Evolutionary conservation across 2,113 vertebrate genomes (phyloP), one percentile per base, ranked within the genome.

Genomic region (Haliaeetus leucogaster): DNA sequence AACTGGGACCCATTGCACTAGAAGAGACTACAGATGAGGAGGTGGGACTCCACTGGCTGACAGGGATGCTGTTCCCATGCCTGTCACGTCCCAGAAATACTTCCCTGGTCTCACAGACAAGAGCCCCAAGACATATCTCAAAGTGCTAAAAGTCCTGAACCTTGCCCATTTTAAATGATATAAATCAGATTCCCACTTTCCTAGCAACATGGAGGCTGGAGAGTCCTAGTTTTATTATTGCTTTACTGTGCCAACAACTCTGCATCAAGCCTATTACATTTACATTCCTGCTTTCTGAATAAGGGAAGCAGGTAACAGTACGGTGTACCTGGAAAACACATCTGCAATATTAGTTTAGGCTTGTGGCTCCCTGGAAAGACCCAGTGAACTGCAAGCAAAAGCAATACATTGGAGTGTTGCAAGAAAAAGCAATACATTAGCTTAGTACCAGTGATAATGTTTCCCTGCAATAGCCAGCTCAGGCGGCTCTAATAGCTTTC

Each of bases 341-440:
- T 59, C 38, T 93, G 53, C 79, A 86, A 2, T 40, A 36, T 91
- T 84, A 63, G 65, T 65, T 92, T 76, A 68, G 70, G 80, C 56
- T 95, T 74, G 61, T 74, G 68, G 61, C 68, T 96, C 92, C 76
- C 80, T 82, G 80, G 89, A 79, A 97, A 76, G 61, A 59, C 47
- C 47, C 53, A 48, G 83, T 40, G 89, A 89, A 23, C 42, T 94
- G 65, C 77, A 47, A 91, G 78, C 30, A 42, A 48, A 65, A 93
- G 82, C 84, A 89, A 30, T 94, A 55, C 52, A 43, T 76, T 61
- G 77, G 72, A 81, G 63, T 6, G 10, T 19, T 83, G 88, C 86
- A 86, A 93, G 80, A 18, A 86, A 74, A 90, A 81, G 86, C 88
- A 86, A 72, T 89, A 52, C 56, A 91, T 95, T 92, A 84, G 47